These are phyloP conservation scores for Polietes domitor DNA, from an alignment of 2,888 invertebrate species.

Conservation along the genomic window DNA sequence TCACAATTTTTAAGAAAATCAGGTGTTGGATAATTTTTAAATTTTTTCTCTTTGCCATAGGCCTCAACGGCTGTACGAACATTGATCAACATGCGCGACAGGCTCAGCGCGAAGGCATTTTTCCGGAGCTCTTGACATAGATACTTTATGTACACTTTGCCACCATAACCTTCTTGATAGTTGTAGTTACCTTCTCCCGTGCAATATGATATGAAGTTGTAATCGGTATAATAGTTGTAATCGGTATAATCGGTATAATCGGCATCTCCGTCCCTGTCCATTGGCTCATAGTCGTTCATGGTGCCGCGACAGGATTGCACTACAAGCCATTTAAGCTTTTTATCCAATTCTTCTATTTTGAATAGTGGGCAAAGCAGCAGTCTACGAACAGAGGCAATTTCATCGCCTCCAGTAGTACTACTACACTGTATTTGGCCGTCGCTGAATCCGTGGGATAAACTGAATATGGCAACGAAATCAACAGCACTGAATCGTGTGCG, in stretches of 20 bases:
- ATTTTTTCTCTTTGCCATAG: background rate
- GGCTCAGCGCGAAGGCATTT: background rate
- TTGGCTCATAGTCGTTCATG: background rate
- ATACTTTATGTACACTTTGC: constrained; percentile 50
- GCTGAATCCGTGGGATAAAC: constrained; percentile 40
- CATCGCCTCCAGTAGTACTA: background rate
- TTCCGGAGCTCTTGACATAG: constrained; percentile 39
- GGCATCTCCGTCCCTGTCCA: background rate
- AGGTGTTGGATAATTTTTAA: too few relatives aligned
- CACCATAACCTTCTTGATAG: constrained; percentile 18
- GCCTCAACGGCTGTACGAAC: too few relatives aligned
- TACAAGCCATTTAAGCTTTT: constrained; percentile 60
- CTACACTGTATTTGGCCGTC: constrained; percentile 13
- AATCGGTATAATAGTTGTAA: constrained; percentile 24
- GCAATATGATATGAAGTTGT: constrained; percentile 48
- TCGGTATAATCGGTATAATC: too few relatives aligned
- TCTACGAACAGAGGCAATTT: background rate
- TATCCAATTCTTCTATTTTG: constrained; percentile 43
- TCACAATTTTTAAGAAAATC: too few relatives aligned
- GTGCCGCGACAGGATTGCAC: constrained; percentile 55
- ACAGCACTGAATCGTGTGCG: constrained; percentile 9
- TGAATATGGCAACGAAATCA: constrained; percentile 49
- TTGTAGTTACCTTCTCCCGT: constrained; percentile 42
- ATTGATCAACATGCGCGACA: too few relatives aligned
- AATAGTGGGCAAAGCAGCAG: constrained; percentile 43